These are phyloP conservation scores for Conistra vaccinii DNA, from an alignment of 2,888 invertebrate genomes.

Conservation along the genomic window DNA sequence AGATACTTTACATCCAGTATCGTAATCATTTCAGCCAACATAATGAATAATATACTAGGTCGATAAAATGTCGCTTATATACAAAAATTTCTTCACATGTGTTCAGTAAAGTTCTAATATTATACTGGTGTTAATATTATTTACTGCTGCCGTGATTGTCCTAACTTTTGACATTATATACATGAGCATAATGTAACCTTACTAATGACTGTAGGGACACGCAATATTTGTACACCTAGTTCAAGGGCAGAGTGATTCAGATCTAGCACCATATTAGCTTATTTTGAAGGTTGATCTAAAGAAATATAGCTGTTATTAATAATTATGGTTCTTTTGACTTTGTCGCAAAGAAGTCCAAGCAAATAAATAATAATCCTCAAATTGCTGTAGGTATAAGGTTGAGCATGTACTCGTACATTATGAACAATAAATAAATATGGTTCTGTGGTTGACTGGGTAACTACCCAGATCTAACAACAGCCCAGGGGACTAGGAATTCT, in stretches of 20 bases:
- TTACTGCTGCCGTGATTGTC: constrained; percentile 38
- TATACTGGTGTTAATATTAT: constrained; percentile 25
- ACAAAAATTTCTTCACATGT: constrained; percentile 4
- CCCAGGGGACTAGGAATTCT: neutral
- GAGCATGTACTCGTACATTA: neutral
- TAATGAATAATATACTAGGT: too few species aligned
- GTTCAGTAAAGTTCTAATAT: constrained; percentile 2
- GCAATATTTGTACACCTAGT: constrained; percentile 61
- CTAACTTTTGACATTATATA: constrained; percentile 60
- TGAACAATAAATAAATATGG: neutral
- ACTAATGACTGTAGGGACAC: constrained; percentile 66
- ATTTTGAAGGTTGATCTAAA: constrained; percentile 58
- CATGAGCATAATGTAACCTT: constrained; percentile 49
- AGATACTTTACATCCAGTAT: neutral
- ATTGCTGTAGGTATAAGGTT: neutral
- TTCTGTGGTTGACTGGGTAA: neutral
- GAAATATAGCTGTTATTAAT: constrained; percentile 34
- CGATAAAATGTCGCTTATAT: neutral
- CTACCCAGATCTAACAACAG: neutral
- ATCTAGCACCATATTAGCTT: constrained; percentile 50
- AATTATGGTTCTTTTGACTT: constrained; percentile 29
- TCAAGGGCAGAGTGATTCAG: constrained; percentile 63
- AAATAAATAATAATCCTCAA: constrained; percentile 1
- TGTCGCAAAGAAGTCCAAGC: constrained; percentile 11
- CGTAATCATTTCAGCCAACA: neutral